Evolutionary conservation across 53 echinoderm and acorn worm genomes (phyloP).

Genomic region (Patiria pectinifera): DNA sequence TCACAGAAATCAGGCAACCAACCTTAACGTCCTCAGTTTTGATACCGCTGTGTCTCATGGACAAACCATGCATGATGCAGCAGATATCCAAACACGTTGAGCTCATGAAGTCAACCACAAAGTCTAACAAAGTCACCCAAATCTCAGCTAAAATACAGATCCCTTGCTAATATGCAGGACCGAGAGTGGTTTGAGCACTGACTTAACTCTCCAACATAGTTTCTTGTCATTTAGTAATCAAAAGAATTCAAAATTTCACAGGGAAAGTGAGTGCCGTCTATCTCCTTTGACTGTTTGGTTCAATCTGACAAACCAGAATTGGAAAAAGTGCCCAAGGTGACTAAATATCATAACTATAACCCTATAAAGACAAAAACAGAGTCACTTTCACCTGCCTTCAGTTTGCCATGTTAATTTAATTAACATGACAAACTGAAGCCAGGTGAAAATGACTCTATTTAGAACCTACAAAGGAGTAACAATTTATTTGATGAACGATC

Average conservation of each 20-base stretch:
- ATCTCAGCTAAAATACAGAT: neutral
- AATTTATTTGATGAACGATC: neutral
- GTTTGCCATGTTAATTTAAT: neutral
- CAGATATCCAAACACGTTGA: conserved; percentile 20
- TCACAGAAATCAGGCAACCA: neutral
- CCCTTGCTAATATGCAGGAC: no score
- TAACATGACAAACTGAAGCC: neutral
- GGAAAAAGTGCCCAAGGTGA: neutral
- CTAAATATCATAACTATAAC: neutral
- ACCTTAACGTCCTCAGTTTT: conserved; percentile 12
- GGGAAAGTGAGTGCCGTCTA: neutral
- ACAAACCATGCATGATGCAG: conserved; percentile 35
- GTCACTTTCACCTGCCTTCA: neutral
- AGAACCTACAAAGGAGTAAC: neutral
- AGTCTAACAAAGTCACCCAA: neutral
- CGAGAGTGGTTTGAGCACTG: neutral
- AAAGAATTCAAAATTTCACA: neutral
- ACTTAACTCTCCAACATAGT: neutral
- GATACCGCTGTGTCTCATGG: neutral
- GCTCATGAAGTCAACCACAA: neutral
- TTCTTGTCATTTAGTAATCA: neutral
- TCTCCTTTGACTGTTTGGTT: neutral
- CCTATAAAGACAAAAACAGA: neutral
- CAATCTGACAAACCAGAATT: neutral
- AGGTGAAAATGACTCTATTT: neutral